Percentiles rank a stretch among this genome's conserved stretches.
phyloP scores from a whole-genome alignment of 2,888 invertebrate species.

The Sympetrum striolatum region DNA sequence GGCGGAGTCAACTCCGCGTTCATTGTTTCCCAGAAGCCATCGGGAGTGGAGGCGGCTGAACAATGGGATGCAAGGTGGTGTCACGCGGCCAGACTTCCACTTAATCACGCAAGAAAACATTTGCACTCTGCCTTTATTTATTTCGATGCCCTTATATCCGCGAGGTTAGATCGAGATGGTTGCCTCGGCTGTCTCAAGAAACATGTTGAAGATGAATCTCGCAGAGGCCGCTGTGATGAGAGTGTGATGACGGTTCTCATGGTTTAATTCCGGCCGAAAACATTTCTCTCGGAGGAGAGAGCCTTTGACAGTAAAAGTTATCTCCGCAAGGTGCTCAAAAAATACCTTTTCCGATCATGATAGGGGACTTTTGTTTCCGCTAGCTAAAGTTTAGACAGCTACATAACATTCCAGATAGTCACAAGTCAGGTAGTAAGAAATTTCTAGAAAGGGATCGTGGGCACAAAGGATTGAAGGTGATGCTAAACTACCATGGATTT shows the following conservation, averaged over 20 bases:
- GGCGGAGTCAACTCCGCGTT: not conserved
- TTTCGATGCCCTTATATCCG: not conserved
- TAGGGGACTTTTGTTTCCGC: too few species aligned
- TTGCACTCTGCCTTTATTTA: not conserved
- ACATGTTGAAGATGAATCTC: not conserved
- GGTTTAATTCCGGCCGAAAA: not conserved
- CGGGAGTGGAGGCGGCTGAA: not conserved
- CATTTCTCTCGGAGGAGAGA: not conserved
- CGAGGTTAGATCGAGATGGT: not conserved
- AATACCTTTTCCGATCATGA: too few species aligned
- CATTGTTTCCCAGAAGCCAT: not conserved
- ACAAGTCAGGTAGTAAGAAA: too few species aligned
- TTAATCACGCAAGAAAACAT: slow-evolving; percentile 19
- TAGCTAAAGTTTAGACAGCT: too few species aligned
- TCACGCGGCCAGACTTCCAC: slow-evolving; percentile 21
- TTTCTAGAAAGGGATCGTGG: too few species aligned
- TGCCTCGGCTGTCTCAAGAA: not conserved
- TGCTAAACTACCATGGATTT: too few species aligned
- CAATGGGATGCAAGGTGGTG: slow-evolving; percentile 19
- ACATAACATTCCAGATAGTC: too few species aligned
- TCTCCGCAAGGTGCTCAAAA: too few species aligned
- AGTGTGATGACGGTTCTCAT: not conserved
- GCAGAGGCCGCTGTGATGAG: not conserved
- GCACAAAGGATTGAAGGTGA: too few species aligned
- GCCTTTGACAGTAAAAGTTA: too few species aligned